These are phyloP conservation scores for Onychostruthus taczanowskii DNA, from an alignment of 2,113 vertebrate genomes.

Conservation along the genomic window DNA sequence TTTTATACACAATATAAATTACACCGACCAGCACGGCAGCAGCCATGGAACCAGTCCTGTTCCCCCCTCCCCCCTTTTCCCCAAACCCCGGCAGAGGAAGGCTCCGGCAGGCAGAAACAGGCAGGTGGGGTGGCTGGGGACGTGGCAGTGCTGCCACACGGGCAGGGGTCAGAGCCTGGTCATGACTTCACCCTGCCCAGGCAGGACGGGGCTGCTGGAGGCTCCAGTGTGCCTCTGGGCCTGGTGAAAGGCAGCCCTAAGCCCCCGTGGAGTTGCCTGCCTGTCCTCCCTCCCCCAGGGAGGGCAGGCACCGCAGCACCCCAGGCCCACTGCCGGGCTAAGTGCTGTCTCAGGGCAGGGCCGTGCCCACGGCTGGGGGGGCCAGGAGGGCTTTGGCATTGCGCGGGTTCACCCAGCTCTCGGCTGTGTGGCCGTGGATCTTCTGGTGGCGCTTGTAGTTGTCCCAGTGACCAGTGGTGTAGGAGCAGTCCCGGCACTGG, in stretches of 20 bases:
- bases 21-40: conserved; percentile 46
- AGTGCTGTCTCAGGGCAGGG: conserved; percentile 55
- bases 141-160: background rate
- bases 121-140: background rate
- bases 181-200: background rate
- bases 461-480: conserved; percentile 98
- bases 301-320: background rate
- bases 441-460: conserved; percentile 99
- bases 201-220: background rate
- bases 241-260: background rate
- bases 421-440: conserved; percentile 86
- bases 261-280: background rate
- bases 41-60: conserved; percentile 44
- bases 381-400: conserved; percentile 47
- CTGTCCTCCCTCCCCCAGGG: background rate
- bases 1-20: conserved; percentile 75
- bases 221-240: rapidly evolving
- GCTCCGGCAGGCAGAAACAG: background rate
- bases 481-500: conserved; percentile 89
- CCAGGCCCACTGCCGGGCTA: background rate
- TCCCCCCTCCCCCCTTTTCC: background rate
- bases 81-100: background rate
- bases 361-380: conserved; percentile 26
- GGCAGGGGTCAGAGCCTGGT: rapidly evolving
- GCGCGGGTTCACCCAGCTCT: conserved; percentile 77